Percentiles rank a stretch among this genome's conserved stretches.
phyloP scores from a whole-genome alignment of 2,113 vertebrate species.

The Ciconia stormi region DNA sequence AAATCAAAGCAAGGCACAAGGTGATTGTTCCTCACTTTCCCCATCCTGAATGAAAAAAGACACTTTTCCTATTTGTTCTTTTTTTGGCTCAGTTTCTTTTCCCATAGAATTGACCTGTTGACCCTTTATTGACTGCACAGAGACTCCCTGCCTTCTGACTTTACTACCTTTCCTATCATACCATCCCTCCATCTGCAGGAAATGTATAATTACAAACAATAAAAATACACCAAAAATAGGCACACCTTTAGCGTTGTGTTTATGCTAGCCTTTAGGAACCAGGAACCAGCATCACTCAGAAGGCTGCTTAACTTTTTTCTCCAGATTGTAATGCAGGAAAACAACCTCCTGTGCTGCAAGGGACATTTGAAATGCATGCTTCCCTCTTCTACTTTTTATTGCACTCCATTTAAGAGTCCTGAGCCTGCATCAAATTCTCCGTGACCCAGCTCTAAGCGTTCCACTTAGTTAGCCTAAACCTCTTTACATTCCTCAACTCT shows the following conservation, averaged over 20 bases:
- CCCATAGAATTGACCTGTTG: neutral
- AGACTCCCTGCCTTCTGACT: neutral
- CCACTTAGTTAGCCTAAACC: conserved; percentile 64
- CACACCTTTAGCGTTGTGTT: neutral
- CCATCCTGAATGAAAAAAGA: neutral
- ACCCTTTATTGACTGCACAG: neutral
- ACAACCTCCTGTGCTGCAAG: neutral
- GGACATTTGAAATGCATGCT: neutral
- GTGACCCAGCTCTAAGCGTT: conserved; percentile 52
- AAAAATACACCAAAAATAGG: neutral
- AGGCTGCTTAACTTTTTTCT: neutral
- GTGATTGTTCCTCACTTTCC: neutral
- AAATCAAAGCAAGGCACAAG: neutral
- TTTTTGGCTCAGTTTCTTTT: neutral
- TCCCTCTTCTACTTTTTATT: conserved; percentile 7
- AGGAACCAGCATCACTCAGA: neutral
- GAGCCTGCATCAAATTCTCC: conserved; percentile 36
- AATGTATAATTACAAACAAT: neutral
- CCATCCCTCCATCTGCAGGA: neutral
- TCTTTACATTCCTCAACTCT: conserved; percentile 73
- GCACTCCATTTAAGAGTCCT: neutral
- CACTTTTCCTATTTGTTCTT: neutral
- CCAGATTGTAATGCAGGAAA: neutral
- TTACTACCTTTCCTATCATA: neutral
- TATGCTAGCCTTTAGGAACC: neutral